Evolutionary conservation across 2,888 invertebrate genomes (phyloP).

Genomic region (Papilio elwesi): DNA sequence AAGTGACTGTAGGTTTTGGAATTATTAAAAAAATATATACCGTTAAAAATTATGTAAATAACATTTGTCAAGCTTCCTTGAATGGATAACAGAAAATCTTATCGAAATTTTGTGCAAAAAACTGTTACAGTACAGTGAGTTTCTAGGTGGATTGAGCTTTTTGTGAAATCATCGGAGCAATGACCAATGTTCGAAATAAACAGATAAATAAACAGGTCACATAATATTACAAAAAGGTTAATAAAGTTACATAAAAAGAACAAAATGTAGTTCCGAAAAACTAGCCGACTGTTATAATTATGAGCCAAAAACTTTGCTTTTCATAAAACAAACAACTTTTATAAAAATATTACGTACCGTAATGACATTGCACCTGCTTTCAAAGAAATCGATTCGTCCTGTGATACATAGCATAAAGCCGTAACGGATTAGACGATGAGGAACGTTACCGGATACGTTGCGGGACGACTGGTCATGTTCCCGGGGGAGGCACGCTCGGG

Average conservation of each 20-base stretch:
- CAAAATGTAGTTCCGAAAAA: too few relatives aligned
- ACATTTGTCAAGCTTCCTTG: conserved; percentile 21
- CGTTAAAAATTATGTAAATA: conserved; percentile 26
- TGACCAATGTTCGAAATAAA: conserved; percentile 20
- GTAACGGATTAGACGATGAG: conserved; percentile 28
- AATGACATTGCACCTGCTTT: neutral
- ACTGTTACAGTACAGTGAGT: conserved; percentile 38
- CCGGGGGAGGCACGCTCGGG: conserved; percentile 68
- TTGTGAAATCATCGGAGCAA: conserved; percentile 38
- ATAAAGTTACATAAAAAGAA: neutral
- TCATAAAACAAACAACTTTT: too few relatives aligned
- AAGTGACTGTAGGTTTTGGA: neutral
- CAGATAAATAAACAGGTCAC: neutral
- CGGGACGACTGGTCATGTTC: conserved; percentile 59
- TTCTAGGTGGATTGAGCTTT: conserved; percentile 40
- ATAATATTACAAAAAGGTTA: neutral
- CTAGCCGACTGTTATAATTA: too few relatives aligned
- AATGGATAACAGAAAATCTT: conserved; percentile 29
- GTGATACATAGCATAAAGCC: conserved; percentile 33
- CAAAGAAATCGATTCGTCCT: conserved; percentile 27
- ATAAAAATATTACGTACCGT: neutral
- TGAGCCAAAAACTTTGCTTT: too few relatives aligned
- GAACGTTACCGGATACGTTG: conserved; percentile 63
- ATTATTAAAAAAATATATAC: neutral
- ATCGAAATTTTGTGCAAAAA: conserved; percentile 37